phyloP scores from a whole-genome alignment of 2,888 invertebrate species.

The Morpho deidamia region DNA sequence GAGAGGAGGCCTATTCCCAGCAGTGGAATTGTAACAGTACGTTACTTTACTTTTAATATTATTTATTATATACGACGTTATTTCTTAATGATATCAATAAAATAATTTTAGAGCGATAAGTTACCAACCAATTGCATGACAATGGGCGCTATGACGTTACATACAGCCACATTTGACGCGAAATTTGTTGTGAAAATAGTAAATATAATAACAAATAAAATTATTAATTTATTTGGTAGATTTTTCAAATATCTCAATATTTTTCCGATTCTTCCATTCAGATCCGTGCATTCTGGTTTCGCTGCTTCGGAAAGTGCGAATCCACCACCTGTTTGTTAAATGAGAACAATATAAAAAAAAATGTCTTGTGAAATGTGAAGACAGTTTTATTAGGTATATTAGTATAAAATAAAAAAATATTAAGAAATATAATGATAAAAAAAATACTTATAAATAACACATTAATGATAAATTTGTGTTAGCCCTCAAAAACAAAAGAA shows the following conservation, averaged over 20 bases:
- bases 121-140: conserved; percentile 53
- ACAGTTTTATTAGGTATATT: too few relatives aligned
- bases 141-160: conserved; percentile 53
- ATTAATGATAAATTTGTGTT: too few relatives aligned
- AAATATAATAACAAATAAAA: conserved; percentile 41
- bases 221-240: conserved; percentile 34
- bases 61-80: too few relatives aligned
- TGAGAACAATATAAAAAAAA: too few relatives aligned
- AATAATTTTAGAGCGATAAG: not conserved
- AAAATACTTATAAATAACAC: too few relatives aligned
- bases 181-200: conserved; percentile 55
- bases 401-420: too few relatives aligned
- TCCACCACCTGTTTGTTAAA: conserved; percentile 40
- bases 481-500: too few relatives aligned
- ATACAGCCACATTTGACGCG: conserved; percentile 60
- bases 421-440: too few relatives aligned
- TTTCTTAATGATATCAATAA: not conserved
- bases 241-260: conserved; percentile 28
- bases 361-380: too few relatives aligned
- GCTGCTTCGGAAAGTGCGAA: conserved; percentile 49
- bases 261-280: conserved; percentile 45
- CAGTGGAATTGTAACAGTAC: too few relatives aligned
- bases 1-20: too few relatives aligned
- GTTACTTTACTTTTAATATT: too few relatives aligned
- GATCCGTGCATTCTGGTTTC: conserved; percentile 41